phyloP scores from a whole-genome alignment of 1,140 invertebrate genomes.

The Doryteuthis pealeii region DNA sequence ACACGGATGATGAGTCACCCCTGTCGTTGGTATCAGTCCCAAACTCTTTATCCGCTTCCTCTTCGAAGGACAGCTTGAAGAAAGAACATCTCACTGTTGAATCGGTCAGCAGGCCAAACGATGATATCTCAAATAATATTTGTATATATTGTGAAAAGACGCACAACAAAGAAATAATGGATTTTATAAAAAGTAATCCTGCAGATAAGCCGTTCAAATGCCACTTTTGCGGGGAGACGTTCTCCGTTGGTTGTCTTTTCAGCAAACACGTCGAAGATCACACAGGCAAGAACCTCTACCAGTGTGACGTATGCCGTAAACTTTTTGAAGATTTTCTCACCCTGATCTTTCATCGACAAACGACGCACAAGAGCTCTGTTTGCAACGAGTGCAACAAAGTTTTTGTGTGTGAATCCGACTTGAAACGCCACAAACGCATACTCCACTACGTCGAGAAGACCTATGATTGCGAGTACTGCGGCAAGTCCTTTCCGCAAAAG shows the following conservation, averaged over 20 bases:
- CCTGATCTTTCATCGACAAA: neutral
- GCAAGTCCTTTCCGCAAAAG: conserved; percentile 37
- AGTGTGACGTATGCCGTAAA: neutral
- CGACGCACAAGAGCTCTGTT: neutral
- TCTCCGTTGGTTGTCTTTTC: neutral
- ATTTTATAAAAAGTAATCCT: neutral
- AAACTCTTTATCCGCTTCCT: too few species aligned
- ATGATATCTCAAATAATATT: neutral
- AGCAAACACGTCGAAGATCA: neutral
- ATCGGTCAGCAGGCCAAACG: too few species aligned
- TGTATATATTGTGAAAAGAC: neutral
- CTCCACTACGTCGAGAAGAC: neutral
- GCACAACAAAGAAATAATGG: neutral
- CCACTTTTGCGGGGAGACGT: neutral
- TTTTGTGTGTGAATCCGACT: neutral
- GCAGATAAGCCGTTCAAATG: neutral
- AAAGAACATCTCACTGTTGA: too few species aligned
- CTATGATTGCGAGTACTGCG: conserved; percentile 33
- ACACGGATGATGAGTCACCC: too few species aligned
- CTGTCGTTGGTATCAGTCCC: too few species aligned
- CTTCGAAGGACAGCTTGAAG: too few species aligned
- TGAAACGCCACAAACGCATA: neutral
- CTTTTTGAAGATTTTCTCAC: neutral
- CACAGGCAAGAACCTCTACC: neutral
- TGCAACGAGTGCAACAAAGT: neutral